A percentile compares a stretch with the other conserved stretches of the same genome.
Evolutionary conservation across 2,113 vertebrate species (phyloP).

Genomic region (Otocyon megalotis): DNA sequence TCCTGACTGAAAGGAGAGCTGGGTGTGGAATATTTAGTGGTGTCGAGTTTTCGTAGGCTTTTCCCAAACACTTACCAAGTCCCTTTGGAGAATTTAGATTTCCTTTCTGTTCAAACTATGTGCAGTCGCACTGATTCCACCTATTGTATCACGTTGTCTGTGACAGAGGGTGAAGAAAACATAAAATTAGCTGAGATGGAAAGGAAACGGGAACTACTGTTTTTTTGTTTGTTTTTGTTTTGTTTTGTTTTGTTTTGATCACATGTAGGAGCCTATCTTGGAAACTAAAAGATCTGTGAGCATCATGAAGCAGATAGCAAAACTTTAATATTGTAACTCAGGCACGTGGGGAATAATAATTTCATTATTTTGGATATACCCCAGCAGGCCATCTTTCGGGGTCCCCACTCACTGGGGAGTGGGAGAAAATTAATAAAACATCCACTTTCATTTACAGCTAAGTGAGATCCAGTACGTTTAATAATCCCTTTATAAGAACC

Average conservation of each 20-base stretch:
- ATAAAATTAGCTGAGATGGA: neutral
- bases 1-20: slow-evolving; percentile 90
- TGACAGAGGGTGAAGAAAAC: slow-evolving; percentile 86
- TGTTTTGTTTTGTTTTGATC: neutral
- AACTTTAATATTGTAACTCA: neutral
- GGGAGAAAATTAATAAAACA: neutral
- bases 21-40: slow-evolving; percentile 88
- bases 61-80: slow-evolving; percentile 89
- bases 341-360: neutral
- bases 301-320: neutral
- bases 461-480: neutral
- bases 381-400: neutral
- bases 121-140: slow-evolving; percentile 90
- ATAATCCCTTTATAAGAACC: neutral
- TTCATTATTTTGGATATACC: slow-evolving; percentile 26
- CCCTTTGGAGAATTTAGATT: slow-evolving; percentile 92
- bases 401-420: neutral
- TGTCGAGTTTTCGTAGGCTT: slow-evolving; percentile 91
- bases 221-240: neutral
- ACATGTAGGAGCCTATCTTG: neutral
- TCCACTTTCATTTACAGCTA: neutral
- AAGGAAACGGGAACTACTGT: neutral
- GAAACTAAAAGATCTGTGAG: neutral
- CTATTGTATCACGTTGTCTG: slow-evolving; percentile 89
- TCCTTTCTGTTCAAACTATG: slow-evolving; percentile 88